These are phyloP conservation scores for Latheticus oryzae DNA, from an alignment of 2,888 invertebrate species.

Conservation along the genomic window DNA sequence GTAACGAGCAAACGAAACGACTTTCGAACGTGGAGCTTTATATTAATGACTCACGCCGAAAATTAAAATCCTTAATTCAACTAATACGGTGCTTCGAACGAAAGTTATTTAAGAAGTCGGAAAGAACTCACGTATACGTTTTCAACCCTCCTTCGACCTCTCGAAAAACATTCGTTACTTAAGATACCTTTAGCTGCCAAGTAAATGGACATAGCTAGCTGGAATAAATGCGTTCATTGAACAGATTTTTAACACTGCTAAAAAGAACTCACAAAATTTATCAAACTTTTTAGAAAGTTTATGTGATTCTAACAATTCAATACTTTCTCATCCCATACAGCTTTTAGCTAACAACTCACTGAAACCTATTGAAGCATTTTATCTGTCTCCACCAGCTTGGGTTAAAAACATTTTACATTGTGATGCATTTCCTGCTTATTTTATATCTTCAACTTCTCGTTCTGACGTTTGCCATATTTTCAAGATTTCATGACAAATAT, in stretches of 20 bases:
- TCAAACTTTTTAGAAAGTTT: too few relatives aligned
- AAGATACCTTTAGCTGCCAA: conserved; percentile 15
- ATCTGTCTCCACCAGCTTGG: conserved; percentile 11
- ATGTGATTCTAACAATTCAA: too few relatives aligned
- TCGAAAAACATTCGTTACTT: conserved; percentile 15
- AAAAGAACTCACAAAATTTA: too few relatives aligned
- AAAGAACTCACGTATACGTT: conserved; percentile 34
- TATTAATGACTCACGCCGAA: conserved; percentile 33
- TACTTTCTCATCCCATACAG: too few relatives aligned
- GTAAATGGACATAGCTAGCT: too few relatives aligned
- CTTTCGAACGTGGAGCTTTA: conserved; percentile 24
- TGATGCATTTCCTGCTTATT: conserved; percentile 12
- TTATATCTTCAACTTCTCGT: too few relatives aligned
- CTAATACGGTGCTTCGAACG: conserved; percentile 35
- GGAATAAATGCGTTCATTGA: too few relatives aligned
- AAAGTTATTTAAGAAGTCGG: conserved; percentile 33
- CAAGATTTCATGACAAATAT: conserved; percentile 27
- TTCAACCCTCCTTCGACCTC: conserved; percentile 4
- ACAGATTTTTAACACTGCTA: too few relatives aligned
- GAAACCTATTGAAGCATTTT: conserved; percentile 3
- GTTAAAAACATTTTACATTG: conserved; percentile 20
- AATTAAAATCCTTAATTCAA: conserved; percentile 44
- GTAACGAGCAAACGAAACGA: conserved; percentile 21
- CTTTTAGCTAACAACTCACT: too few relatives aligned
- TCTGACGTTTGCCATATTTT: too few relatives aligned